phyloP scores from a whole-genome alignment of 2,113 vertebrate genomes.

The Tauraco erythrolophus region DNA sequence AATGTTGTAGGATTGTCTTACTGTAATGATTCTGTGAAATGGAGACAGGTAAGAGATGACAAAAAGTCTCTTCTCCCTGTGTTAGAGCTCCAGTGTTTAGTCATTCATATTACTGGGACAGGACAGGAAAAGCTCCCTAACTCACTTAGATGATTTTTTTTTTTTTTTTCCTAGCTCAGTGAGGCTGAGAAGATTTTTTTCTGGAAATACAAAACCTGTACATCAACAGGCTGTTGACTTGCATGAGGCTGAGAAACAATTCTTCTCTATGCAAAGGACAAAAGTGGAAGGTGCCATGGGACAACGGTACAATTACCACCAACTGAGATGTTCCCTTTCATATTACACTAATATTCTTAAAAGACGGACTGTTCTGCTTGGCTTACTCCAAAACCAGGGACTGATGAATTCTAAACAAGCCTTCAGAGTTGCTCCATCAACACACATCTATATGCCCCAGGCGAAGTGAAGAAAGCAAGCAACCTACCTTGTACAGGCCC shows the following conservation, averaged over 20 bases:
- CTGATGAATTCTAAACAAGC: not conserved
- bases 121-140: not conserved
- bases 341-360: not conserved
- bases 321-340: not conserved
- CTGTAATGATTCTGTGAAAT: not conserved
- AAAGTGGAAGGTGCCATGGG: not conserved
- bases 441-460: not conserved
- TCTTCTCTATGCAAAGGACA: not conserved
- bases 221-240: not conserved
- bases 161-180: not conserved
- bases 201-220: not conserved
- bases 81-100: not conserved
- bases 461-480: not conserved
- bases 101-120: not conserved
- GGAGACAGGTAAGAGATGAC: not conserved
- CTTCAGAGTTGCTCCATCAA: not conserved
- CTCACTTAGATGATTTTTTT: not conserved
- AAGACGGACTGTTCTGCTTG: not conserved
- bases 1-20: not conserved
- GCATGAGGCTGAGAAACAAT: not conserved
- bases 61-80: not conserved
- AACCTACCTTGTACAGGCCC: not conserved
- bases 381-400: not conserved
- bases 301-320: not conserved
- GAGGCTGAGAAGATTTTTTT: not conserved